Evolutionary conservation across 2,113 vertebrate genomes (phyloP).

Genomic region (Indicator maculatus): DNA sequence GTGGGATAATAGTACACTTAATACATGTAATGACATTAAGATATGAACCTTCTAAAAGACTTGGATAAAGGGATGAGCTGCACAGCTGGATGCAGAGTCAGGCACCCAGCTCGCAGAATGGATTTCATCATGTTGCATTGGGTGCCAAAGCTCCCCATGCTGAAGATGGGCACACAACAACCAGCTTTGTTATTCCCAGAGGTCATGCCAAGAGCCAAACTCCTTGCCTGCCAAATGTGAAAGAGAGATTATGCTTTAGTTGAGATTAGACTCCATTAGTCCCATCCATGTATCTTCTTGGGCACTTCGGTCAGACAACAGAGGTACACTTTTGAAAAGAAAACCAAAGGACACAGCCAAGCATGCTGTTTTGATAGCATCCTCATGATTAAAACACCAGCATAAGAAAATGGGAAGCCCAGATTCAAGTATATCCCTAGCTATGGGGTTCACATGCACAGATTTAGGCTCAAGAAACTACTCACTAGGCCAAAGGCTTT

Average conservation of each 20-base stretch:
- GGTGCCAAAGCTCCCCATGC: not conserved
- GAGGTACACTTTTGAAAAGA: not conserved
- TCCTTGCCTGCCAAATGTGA: not conserved
- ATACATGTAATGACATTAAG: slow-evolving; percentile 18
- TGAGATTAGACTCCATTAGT: not conserved
- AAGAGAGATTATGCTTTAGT: not conserved
- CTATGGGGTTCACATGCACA: not conserved
- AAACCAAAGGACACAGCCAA: not conserved
- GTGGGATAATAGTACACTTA: slow-evolving; percentile 11
- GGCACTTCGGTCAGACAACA: not conserved
- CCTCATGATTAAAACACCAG: not conserved
- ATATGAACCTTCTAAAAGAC: not conserved
- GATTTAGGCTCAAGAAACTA: not conserved
- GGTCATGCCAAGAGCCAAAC: not conserved
- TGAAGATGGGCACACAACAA: not conserved
- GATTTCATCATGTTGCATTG: not conserved
- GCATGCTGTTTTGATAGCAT: not conserved
- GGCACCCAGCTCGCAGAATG: not conserved
- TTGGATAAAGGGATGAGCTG: not conserved
- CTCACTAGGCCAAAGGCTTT: not conserved
- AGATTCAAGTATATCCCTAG: not conserved
- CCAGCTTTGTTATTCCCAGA: not conserved
- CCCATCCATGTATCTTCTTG: not conserved
- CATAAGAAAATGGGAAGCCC: not conserved
- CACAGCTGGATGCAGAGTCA: not conserved